Percentiles rank a stretch among this genome's conserved stretches.
These are phyloP conservation scores for Aphelocoma californica DNA, from an alignment of 2,797 vertebrate species.

Conservation along the genomic window DNA sequence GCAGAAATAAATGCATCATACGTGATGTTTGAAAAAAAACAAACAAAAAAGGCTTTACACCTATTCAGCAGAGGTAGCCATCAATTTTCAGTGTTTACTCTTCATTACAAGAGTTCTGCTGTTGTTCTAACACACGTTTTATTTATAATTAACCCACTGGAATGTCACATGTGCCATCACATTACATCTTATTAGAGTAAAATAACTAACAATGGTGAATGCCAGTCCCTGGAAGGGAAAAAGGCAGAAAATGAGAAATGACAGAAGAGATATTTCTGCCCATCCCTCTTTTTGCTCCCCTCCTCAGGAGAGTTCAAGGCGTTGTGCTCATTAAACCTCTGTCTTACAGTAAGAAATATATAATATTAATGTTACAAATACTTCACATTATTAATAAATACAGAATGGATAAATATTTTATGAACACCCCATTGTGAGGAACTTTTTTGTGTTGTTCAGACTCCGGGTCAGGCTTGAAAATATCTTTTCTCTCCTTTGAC, in stretches of 20 bases:
- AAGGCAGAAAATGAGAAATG: background rate
- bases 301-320: background rate
- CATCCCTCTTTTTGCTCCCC: background rate
- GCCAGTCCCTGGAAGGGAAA: background rate
- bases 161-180: background rate
- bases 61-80: background rate
- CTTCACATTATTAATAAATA: background rate
- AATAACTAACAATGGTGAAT: background rate
- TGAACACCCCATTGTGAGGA: background rate
- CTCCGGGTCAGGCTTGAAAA: background rate
- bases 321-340: background rate
- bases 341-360: background rate
- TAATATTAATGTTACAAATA: conserved; percentile 4
- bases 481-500: background rate
- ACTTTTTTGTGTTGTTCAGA: background rate
- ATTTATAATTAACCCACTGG: conserved; percentile 12
- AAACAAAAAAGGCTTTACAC: background rate
- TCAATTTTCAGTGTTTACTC: background rate
- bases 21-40: background rate
- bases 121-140: background rate
- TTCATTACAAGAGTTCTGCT: background rate
- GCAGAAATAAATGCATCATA: background rate
- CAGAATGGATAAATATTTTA: background rate
- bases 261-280: background rate
- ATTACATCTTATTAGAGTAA: conserved; percentile 41